Conservation (phyloP, 2,113 vertebrate species). For the Lepisosteus oculatus region DNA sequence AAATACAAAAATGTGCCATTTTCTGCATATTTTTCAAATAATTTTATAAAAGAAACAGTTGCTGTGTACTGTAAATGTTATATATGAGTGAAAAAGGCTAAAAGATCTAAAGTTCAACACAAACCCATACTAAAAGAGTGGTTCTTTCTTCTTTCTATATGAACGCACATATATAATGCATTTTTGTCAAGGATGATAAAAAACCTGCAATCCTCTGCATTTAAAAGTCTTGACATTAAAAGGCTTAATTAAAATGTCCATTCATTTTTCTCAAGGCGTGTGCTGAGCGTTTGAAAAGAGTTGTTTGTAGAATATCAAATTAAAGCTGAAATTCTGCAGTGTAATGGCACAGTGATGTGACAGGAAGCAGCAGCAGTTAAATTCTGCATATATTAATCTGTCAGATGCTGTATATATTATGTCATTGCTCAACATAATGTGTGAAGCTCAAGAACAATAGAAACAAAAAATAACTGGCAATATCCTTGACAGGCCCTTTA, state of each 20-base stretch:
- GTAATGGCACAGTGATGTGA: conserved; percentile 5
- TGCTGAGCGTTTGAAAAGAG: not conserved
- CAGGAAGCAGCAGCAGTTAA: conserved; percentile 18
- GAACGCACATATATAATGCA: not conserved
- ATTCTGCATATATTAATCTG: conserved; percentile 17
- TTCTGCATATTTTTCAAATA: too few relatives aligned
- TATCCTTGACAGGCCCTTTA: too few relatives aligned
- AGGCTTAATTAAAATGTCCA: not conserved
- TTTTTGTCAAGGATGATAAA: not conserved
- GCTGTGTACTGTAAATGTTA: not conserved
- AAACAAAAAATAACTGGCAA: too few relatives aligned
- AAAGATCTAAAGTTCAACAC: not conserved
- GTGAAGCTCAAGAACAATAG: not conserved
- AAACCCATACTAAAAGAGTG: not conserved
- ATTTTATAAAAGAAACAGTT: too few relatives aligned
- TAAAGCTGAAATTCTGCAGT: conserved; percentile 7
- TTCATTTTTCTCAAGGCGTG: not conserved
- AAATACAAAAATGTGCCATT: too few relatives aligned
- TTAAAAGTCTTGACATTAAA: not conserved
- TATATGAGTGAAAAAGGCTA: not conserved
- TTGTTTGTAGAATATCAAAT: not conserved
- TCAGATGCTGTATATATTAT: conserved; percentile 31
- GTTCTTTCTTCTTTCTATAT: not conserved
- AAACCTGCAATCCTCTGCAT: not conserved
- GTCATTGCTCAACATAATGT: conserved; percentile 32